Evolutionary conservation across 2,888 invertebrate genomes (phyloP).

Genomic region (Oscheius myriophilus): DNA sequence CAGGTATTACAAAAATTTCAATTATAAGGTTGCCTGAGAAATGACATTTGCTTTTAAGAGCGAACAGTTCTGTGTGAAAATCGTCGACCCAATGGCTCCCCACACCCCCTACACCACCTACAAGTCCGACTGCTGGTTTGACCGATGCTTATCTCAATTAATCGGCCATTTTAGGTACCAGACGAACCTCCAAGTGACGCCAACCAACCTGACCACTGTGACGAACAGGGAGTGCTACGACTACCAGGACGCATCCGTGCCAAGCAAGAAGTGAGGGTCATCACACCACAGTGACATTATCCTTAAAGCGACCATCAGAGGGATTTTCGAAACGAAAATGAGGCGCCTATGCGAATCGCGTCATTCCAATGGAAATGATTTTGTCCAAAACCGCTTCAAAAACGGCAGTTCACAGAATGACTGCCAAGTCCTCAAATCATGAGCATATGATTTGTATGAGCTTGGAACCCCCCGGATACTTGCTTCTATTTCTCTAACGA

Average conservation of each 20-base stretch:
- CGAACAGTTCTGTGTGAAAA: constrained; percentile 35
- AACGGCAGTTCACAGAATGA: too few species aligned
- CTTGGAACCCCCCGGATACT: too few species aligned
- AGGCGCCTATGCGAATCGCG: too few species aligned
- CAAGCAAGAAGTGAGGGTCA: constrained; percentile 22
- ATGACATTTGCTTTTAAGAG: constrained; percentile 25
- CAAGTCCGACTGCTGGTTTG: constrained; percentile 33
- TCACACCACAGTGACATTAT: too few species aligned
- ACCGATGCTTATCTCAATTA: not conserved
- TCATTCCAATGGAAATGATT: too few species aligned
- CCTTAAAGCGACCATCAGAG: too few species aligned
- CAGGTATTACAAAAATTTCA: constrained; percentile 18
- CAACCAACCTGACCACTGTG: constrained; percentile 27
- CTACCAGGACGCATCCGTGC: constrained; percentile 32
- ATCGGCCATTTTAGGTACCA: constrained; percentile 19
- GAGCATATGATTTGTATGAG: too few species aligned
- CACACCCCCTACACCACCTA: constrained; percentile 26
- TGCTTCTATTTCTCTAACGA: too few species aligned
- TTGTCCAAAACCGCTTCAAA: too few species aligned
- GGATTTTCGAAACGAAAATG: too few species aligned
- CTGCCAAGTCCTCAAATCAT: too few species aligned
- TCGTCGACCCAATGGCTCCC: constrained; percentile 34
- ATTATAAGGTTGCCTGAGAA: not conserved
- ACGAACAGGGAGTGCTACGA: constrained; percentile 27
- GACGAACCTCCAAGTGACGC: constrained; percentile 28